Evolutionary conservation across 2,113 vertebrate genomes (phyloP).

Genomic region (Phalacrocorax carbo): DNA sequence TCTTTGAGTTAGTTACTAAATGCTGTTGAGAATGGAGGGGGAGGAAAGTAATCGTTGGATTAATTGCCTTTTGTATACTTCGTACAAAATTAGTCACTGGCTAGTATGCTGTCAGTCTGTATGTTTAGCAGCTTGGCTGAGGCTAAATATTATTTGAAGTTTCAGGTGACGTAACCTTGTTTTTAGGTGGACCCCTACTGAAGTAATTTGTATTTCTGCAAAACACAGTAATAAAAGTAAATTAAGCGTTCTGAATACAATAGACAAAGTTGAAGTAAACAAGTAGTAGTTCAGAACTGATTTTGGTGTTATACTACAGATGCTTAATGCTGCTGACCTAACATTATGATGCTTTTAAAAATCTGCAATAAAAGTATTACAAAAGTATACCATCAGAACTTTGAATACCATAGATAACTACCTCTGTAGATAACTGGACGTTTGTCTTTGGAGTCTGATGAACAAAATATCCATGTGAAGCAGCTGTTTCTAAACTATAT

Average conservation of each 20-base stretch:
- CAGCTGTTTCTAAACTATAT: neutral
- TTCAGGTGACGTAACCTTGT: neutral
- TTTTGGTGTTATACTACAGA: neutral
- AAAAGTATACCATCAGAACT: neutral
- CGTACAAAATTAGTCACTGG: neutral
- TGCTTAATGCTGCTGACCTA: neutral
- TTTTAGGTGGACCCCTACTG: neutral
- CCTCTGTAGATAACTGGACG: neutral
- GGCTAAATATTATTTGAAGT: neutral
- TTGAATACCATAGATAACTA: neutral
- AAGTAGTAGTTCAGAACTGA: neutral
- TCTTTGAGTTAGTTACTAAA: neutral
- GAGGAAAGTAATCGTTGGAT: neutral
- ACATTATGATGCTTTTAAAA: neutral
- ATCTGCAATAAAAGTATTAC: neutral
- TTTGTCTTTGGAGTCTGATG: neutral
- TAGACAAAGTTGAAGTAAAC: neutral
- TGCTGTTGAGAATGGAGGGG: neutral
- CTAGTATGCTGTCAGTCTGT: neutral
- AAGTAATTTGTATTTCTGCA: neutral
- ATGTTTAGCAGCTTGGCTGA: fast-evolving
- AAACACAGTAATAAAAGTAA: neutral
- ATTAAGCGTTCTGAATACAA: neutral
- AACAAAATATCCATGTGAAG: neutral
- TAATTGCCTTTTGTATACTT: neutral